Conservation (phyloP, 1,140 invertebrate species). For the Zaprionus capensis region DNA sequence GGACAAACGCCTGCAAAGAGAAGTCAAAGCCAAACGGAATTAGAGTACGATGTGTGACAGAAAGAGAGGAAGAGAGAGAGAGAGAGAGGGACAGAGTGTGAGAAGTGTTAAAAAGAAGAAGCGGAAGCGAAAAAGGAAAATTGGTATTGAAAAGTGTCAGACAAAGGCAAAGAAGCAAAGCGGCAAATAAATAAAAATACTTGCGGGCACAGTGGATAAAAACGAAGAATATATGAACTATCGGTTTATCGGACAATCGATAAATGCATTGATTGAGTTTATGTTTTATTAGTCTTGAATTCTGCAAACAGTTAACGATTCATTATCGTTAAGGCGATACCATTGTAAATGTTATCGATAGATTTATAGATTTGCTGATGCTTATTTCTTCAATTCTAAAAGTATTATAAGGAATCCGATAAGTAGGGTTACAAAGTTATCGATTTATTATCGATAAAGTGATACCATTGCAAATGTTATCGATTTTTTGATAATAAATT, state of each 20-base stretch:
- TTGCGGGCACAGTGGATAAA: conserved; percentile 25
- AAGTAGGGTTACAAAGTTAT: too few relatives aligned
- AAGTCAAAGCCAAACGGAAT: conserved; percentile 5
- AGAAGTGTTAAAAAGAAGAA: conserved; percentile 2
- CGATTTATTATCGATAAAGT: background rate
- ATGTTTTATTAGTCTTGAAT: too few relatives aligned
- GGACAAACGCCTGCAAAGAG: conserved; percentile 93
- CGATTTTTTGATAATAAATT: background rate
- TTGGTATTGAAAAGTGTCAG: conserved; percentile 64
- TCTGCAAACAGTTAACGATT: background rate
- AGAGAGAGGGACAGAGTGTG: background rate
- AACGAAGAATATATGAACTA: background rate
- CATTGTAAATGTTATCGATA: background rate
- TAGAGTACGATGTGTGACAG: conserved; percentile 11
- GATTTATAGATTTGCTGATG: background rate
- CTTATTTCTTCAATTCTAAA: background rate
- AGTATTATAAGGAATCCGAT: too few relatives aligned
- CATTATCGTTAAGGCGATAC: background rate
- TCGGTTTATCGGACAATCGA: background rate
- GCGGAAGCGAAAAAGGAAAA: conserved; percentile 24
- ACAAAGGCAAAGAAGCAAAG: conserved; percentile 46
- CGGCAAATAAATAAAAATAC: conserved; percentile 40
- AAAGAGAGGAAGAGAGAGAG: background rate
- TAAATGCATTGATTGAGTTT: background rate
- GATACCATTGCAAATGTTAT: background rate